Conservation (phyloP, 92 coral and sea anemone species). For the Anthopleura xanthogrammica region DNA sequence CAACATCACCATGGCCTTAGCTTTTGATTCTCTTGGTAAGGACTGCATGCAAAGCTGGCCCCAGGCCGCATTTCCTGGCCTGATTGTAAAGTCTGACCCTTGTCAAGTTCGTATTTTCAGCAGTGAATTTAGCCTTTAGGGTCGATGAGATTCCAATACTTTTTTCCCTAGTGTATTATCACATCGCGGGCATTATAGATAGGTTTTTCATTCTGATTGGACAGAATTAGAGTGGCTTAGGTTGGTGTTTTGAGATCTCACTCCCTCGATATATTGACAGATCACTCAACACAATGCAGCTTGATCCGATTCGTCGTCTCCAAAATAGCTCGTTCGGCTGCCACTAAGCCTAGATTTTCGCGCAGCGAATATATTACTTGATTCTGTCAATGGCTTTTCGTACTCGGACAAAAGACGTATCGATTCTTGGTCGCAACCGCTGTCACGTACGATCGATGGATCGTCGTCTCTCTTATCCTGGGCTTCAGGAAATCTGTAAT, state of each 20-base stretch:
- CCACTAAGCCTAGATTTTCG: neutral
- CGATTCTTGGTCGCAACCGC: neutral
- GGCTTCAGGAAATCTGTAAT: neutral
- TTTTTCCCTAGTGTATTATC: no score
- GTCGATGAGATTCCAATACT: no score
- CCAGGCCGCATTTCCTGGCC: no score
- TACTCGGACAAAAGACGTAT: neutral
- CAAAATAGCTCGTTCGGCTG: constrained; percentile 17
- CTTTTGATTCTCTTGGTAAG: no score
- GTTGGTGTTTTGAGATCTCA: no score
- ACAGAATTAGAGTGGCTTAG: neutral
- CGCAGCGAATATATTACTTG: neutral
- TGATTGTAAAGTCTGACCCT: no score
- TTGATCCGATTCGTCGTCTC: constrained; percentile 10
- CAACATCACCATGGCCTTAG: no score
- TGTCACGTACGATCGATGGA: neutral
- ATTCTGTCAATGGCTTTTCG: neutral
- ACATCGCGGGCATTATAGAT: neutral
- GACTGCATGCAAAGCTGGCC: no score
- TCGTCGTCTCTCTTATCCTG: neutral
- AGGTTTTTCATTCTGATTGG: neutral
- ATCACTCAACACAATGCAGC: neutral
- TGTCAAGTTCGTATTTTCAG: no score
- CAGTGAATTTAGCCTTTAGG: no score
- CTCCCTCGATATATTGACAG: neutral